Evolutionary conservation across 1,140 invertebrate genomes (phyloP), one percentile per base, ranked within the genome.

Genomic region (Leptoteleia sp.): DNA sequence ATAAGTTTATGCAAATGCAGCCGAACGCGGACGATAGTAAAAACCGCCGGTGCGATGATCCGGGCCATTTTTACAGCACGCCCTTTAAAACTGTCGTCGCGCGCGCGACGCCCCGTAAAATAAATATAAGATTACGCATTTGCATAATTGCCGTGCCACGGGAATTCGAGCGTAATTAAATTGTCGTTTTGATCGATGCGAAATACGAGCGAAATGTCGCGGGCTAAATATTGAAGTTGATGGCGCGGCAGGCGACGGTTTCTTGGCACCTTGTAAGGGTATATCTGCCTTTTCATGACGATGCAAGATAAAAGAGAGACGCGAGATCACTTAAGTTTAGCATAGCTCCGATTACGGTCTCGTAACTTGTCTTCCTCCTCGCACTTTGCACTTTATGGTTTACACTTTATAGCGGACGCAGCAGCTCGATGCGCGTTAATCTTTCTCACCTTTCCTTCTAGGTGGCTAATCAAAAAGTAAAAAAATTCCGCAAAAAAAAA

Each of bases 261-360:
- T 61, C 52, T 27, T 16, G 47, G 17, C 54, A 55, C 54, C 72
- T 76, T 76, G 59, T 76, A 54, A 76, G 42, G 52, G 55, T 33
- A 68, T 76, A 76, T 76, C 64, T 43, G 42, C 57, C 48, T 68
- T 77, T 77, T 71, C 52, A 71, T 54, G 65, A 71, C 67, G 59
- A 77, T 65, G 61, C 59, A 47, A 71, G 75, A 79, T 68, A 73
- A 72, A 79, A 68, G 55, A 67, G 65, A 68, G 68, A 79, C 55
- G 68, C 76, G 68, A 62, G 68, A 79, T 79, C 76, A 79, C 76
- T 79, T 73, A 73, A 79, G 76, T 79, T 79, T 72, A 79, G 62
- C 62, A 73, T 68, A 72, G 70, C 71, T 79, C 70, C 76, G 76
- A 79, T 79, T 79, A 79, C 76, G 70, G 70, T 75, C 76, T 70